Base-by-base conservation (phyloP, 53 echinoderm and acorn worm genomes). In the Holothuria scabra region DNA sequence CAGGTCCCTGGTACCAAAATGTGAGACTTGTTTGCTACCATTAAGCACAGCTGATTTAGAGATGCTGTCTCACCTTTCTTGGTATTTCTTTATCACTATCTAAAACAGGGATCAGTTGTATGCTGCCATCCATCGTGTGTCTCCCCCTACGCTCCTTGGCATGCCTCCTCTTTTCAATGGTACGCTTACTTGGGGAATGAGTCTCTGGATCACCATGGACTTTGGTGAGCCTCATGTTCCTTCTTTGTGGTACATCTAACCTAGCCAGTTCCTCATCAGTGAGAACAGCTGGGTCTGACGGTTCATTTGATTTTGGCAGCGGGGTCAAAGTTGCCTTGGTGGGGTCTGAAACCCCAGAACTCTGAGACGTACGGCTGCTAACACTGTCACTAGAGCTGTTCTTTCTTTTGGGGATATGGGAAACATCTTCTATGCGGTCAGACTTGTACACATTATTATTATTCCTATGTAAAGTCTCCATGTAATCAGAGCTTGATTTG, bases 171-270 rank as follows among this genome's bases (percentile, higher is more conserved):
- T 92, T 90, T 67, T 97, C 93, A 41, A 97, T 97, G 8, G 92
- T 97, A 58, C 97, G 80, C 74, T 92, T 94, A 61, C 97, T 97
- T 4, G 97, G 97, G 5, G 97, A 95, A 24, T 93, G 96, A 5
- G 91, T 89, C 72, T 95, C 96, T n/a, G 89, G 88, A 14, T 95
- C 93, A 10, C 91, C 80, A 79, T 91, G 82, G 2, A 86, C 82
- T 69, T 92, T 91, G 22, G 84, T 79, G 26, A 88, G n/a, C 59
- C 88, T 85, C 59, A 88, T 59, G 60, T 88, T 88, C 28, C 81
- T 76, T 67, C 71, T 49, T 68, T 85, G 89, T 33, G 95, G 91
- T 20, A 90, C 86, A 68, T 95, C 95, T 85, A 95, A 75, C 59
- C 92, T 85, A 80, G 88, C 90, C 34, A 95, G 60, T 60, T 95